phyloP scores from a whole-genome alignment of 1,140 invertebrate species.

The Phymorhynchus buccinoides region DNA sequence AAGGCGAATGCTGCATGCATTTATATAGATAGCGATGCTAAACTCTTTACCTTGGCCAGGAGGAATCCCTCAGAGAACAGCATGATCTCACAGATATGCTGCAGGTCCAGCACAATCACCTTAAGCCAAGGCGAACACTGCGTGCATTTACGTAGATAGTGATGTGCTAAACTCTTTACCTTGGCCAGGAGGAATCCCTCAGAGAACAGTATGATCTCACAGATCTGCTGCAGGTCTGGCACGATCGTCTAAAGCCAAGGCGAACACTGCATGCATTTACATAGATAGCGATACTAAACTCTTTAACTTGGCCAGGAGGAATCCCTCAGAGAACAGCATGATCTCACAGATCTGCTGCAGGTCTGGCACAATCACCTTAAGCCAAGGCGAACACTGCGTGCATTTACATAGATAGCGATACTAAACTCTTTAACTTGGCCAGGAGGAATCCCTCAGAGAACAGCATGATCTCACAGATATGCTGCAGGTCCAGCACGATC shows the following conservation, averaged over 20 bases:
- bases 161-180: too few relatives aligned
- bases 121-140: too few relatives aligned
- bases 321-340: slow-evolving; percentile 92
- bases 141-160: too few relatives aligned
- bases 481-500: slow-evolving; percentile 89
- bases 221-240: slow-evolving; percentile 91
- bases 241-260: too few relatives aligned
- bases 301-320: slow-evolving; percentile 82
- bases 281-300: too few relatives aligned
- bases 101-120: slow-evolving; percentile 89
- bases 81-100: slow-evolving; percentile 92
- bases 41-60: slow-evolving; percentile 86
- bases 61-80: slow-evolving; percentile 92
- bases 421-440: too few relatives aligned
- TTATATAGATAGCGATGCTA: too few relatives aligned
- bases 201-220: slow-evolving; percentile 91
- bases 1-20: too few relatives aligned
- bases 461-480: slow-evolving; percentile 91
- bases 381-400: too few relatives aligned
- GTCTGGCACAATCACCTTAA: slow-evolving; percentile 90
- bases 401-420: too few relatives aligned
- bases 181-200: slow-evolving; percentile 87
- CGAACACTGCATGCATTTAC: too few relatives aligned
- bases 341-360: slow-evolving; percentile 92
- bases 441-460: slow-evolving; percentile 92